phyloP scores from a whole-genome alignment of 2,888 invertebrate species.

The Polyommatus icarus region DNA sequence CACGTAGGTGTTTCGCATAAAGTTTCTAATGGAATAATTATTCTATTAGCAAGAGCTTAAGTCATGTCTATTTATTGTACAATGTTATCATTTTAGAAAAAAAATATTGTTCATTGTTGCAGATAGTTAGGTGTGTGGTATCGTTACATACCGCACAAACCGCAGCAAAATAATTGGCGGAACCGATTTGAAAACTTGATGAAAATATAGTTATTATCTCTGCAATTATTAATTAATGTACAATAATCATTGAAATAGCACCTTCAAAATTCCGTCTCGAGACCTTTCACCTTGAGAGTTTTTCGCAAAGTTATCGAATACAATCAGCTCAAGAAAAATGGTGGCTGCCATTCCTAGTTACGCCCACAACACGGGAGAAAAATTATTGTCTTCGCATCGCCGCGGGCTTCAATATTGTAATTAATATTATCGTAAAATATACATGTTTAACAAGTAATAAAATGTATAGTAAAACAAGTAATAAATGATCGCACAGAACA shows the following conservation, averaged over 20 bases:
- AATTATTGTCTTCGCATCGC: neutral
- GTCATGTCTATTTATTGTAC: neutral
- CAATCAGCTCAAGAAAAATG: neutral
- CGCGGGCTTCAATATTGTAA: constrained; percentile 11
- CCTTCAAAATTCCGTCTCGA: neutral
- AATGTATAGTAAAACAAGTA: neutral
- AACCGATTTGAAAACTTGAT: too few relatives aligned
- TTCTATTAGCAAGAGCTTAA: neutral
- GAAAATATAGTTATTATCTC: too few relatives aligned
- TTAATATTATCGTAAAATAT: constrained; percentile 3
- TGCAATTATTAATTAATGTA: too few relatives aligned
- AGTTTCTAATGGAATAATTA: neutral
- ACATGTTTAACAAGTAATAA: constrained; percentile 18
- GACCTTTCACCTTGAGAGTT: neutral
- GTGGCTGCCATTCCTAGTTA: neutral
- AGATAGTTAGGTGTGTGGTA: too few relatives aligned
- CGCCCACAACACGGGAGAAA: constrained; percentile 9
- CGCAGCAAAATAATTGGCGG: too few relatives aligned
- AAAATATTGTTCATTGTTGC: neutral
- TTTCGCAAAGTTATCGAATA: neutral
- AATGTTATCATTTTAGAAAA: constrained; percentile 3
- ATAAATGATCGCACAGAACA: constrained; percentile 8
- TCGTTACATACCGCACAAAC: too few relatives aligned
- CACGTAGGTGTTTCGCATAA: neutral
- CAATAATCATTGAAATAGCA: neutral